A percentile compares a stretch with the other conserved stretches of the same genome.
These are phyloP conservation scores for Platycnemis pennipes DNA, from an alignment of 2,888 invertebrate genomes.

Conservation along the genomic window DNA sequence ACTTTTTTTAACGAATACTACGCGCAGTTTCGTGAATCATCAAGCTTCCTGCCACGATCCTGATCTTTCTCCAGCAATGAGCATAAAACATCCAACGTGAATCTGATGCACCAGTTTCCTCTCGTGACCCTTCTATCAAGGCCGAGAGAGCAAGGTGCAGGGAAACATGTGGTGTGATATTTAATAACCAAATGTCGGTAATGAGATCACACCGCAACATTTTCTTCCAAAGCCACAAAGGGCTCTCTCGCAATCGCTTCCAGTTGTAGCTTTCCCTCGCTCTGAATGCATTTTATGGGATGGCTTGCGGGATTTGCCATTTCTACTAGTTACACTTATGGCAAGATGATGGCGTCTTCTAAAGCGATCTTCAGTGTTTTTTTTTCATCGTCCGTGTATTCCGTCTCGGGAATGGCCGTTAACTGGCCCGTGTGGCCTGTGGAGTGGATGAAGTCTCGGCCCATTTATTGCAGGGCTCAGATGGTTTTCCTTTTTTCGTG, in stretches of 20 bases:
- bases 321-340: slow-evolving; percentile 24
- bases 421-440: neutral
- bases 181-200: neutral
- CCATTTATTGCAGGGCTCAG: neutral
- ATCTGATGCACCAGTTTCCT: too few species aligned
- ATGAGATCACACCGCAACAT: neutral
- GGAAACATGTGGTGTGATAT: neutral
- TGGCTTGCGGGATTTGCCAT: neutral
- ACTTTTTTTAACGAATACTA: too few species aligned
- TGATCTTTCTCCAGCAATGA: too few species aligned
- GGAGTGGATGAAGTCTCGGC: neutral
- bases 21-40: too few species aligned
- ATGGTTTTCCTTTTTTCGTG: neutral
- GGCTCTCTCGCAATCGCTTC: neutral
- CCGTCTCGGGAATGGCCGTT: neutral
- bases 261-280: neutral
- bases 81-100: too few species aligned
- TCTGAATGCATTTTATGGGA: neutral
- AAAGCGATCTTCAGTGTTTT: neutral
- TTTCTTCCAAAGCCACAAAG: neutral
- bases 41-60: too few species aligned
- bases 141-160: neutral
- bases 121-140: neutral
- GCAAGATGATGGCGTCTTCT: neutral
- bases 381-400: neutral